Conservation (phyloP, 2,888 invertebrate genomes). For the Rotaria magnacalcarata region DNA sequence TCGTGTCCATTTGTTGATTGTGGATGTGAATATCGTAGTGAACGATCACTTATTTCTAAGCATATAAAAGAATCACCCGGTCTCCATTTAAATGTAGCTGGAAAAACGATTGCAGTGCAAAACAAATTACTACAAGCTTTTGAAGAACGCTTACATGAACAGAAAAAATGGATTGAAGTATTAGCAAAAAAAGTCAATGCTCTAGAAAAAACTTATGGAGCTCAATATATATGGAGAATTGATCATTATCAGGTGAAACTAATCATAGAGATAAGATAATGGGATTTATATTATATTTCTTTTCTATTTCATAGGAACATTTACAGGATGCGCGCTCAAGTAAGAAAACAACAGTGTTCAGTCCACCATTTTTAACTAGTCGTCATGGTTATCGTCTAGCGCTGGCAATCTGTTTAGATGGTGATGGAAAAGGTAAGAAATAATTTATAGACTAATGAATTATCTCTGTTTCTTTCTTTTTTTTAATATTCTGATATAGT, state of each 20-base stretch:
- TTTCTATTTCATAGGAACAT: constrained; percentile 49
- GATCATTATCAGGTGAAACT: constrained; percentile 51
- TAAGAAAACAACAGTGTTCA: constrained; percentile 55
- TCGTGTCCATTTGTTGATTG: constrained; percentile 51
- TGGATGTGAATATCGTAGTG: constrained; percentile 52
- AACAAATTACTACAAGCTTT: constrained; percentile 50
- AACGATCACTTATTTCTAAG: constrained; percentile 52
- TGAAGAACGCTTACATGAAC: constrained; percentile 49
- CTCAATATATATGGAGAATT: constrained; percentile 59
- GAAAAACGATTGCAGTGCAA: constrained; percentile 53
- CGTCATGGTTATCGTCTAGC: constrained; percentile 60
- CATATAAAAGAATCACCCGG: constrained; percentile 57
- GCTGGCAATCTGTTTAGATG: constrained; percentile 55
- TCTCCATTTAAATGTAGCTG: constrained; percentile 54
- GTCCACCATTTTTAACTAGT: constrained; percentile 57
- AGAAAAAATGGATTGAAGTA: constrained; percentile 47
- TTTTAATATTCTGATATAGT: constrained; percentile 48
- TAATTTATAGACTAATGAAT: no score
- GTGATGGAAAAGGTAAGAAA: constrained; percentile 53
- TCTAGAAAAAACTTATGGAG: constrained; percentile 57
- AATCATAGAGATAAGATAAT: background rate
- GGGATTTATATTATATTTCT: no score
- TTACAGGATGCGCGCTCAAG: constrained; percentile 55
- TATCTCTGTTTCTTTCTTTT: constrained; percentile 26
- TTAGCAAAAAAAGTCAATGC: constrained; percentile 51